Evolutionary conservation across 2,797 vertebrate genomes (phyloP).

Genomic region (Mus spretus): DNA sequence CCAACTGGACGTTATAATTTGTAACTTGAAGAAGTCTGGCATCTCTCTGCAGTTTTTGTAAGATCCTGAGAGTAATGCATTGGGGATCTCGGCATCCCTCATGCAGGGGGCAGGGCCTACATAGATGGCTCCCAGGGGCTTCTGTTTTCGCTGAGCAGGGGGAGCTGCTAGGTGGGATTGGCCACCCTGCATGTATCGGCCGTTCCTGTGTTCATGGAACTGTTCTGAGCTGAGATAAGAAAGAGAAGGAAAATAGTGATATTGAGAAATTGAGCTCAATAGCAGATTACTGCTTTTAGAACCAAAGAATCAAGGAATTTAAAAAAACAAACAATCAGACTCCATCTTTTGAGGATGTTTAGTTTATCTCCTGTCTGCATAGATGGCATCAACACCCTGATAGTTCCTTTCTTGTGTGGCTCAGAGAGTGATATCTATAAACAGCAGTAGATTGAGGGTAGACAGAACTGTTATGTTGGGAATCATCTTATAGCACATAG

Average conservation of each 20-base stretch:
- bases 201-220: background rate
- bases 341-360: background rate
- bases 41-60: slow-evolving; percentile 98
- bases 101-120: background rate
- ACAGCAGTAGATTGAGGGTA: background rate
- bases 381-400: background rate
- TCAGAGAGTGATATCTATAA: background rate
- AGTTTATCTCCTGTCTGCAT: slow-evolving; percentile 33
- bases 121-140: background rate
- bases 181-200: background rate
- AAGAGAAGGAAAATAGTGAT: slow-evolving; percentile 15
- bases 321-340: background rate
- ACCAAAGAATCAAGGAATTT: slow-evolving; percentile 49
- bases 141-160: background rate
- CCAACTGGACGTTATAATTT: slow-evolving; percentile 93
- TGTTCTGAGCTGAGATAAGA: background rate
- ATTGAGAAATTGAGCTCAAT: background rate
- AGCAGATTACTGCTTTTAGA: background rate
- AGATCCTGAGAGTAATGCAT: slow-evolving; percentile 81
- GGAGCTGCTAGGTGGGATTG: background rate
- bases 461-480: background rate
- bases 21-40: slow-evolving; percentile 92
- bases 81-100: background rate
- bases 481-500: slow-evolving; percentile 35
- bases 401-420: slow-evolving; percentile 6